phyloP scores from a whole-genome alignment of 2,113 vertebrate species.

The Eclectus roratus region DNA sequence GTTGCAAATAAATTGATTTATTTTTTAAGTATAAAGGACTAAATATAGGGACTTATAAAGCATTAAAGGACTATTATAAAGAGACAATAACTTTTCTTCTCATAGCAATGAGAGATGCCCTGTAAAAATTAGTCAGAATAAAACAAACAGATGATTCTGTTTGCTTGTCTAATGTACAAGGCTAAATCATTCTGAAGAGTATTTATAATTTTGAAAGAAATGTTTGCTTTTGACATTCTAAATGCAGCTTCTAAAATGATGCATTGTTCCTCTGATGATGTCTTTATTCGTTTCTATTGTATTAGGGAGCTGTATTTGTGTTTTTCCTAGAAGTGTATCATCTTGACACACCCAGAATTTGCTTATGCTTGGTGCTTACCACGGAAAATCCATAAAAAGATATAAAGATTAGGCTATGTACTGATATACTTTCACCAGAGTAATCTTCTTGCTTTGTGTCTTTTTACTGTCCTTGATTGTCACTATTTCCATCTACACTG shows the following conservation, averaged over 20 bases:
- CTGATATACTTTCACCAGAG: neutral
- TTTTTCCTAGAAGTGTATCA: neutral
- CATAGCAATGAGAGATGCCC: neutral
- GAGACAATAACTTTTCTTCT: neutral
- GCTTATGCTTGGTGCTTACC: neutral
- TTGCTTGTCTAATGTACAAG: neutral
- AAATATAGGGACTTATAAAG: neutral
- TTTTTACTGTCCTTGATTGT: neutral
- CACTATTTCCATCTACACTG: neutral
- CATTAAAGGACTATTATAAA: neutral
- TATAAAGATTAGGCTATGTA: neutral
- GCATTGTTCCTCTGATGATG: neutral
- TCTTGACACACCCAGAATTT: neutral
- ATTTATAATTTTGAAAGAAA: conserved; percentile 2
- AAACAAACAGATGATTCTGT: neutral
- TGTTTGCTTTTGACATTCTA: neutral
- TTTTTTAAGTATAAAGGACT: neutral
- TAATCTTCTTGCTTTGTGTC: neutral
- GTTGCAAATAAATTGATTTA: neutral
- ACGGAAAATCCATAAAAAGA: neutral
- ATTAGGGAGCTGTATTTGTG: neutral
- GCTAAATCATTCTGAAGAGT: neutral
- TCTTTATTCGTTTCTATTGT: neutral
- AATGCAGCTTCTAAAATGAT: neutral
- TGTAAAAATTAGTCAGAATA: conserved; percentile 3